Evolutionary conservation across 1,140 invertebrate species (phyloP).

Genomic region (Delia radicum): DNA sequence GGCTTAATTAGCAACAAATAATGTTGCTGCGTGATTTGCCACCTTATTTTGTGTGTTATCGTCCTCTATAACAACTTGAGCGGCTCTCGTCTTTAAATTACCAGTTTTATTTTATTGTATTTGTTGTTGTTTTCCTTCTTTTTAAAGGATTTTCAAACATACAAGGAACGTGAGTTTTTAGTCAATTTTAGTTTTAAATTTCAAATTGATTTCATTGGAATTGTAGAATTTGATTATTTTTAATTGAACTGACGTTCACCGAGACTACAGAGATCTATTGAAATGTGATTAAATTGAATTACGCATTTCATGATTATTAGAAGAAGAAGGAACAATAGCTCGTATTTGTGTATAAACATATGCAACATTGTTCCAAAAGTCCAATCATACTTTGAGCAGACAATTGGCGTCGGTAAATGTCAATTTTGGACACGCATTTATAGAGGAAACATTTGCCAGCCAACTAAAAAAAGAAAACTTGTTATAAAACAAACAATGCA

Average conservation of each 20-base stretch:
- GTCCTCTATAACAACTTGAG: not conserved
- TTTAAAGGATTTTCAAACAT: no score
- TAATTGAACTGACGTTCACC: not conserved
- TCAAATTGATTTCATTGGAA: not conserved
- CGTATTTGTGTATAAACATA: not conserved
- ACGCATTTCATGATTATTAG: not conserved
- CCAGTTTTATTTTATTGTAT: not conserved
- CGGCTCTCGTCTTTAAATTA: not conserved
- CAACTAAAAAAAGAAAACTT: not conserved
- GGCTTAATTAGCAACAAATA: slow-evolving; percentile 31
- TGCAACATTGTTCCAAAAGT: not conserved
- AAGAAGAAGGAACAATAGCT: not conserved
- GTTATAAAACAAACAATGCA: slow-evolving; percentile 27
- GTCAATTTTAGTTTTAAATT: not conserved
- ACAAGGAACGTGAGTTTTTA: no score
- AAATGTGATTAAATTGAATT: not conserved
- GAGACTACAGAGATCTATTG: not conserved
- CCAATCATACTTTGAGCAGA: slow-evolving; percentile 4
- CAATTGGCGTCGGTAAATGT: slow-evolving; percentile 10
- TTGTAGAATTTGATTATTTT: slow-evolving; percentile 2
- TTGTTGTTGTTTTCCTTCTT: not conserved
- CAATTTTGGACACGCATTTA: slow-evolving; percentile 26
- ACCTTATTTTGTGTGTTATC: slow-evolving; percentile 13
- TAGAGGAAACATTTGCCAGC: not conserved
- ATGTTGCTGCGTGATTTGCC: slow-evolving; percentile 30